Percentiles rank a stretch among this genome's conserved stretches.
phyloP scores from a whole-genome alignment of 2,888 invertebrate species.

The Epinotia nisella region DNA sequence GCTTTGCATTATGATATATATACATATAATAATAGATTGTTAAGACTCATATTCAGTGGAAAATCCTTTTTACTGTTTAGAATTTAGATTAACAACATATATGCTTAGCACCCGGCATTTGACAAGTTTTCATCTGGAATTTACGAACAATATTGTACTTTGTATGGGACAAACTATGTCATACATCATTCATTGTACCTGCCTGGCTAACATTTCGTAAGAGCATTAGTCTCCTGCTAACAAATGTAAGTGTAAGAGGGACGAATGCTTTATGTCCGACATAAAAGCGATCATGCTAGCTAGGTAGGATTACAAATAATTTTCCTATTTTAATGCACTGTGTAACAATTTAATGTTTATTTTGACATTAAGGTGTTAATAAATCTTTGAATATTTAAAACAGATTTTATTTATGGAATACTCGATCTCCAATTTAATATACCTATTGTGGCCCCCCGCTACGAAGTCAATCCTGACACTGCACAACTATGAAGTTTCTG shows the following conservation, averaged over 20 bases:
- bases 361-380: background rate
- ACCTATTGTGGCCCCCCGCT: too few relatives aligned
- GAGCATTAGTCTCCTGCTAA: too few relatives aligned
- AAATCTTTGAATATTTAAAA: background rate
- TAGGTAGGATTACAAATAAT: background rate
- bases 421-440: too few relatives aligned
- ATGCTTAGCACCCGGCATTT: background rate
- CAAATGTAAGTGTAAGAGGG: too few relatives aligned
- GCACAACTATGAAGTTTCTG: too few relatives aligned
- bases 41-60: conserved; percentile 1
- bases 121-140: background rate
- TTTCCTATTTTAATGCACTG: background rate
- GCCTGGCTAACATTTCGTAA: too few relatives aligned
- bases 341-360: background rate
- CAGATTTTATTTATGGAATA: background rate
- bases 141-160: background rate
- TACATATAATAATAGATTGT: background rate
- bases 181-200: too few relatives aligned
- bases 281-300: too few relatives aligned
- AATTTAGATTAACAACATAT: background rate
- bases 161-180: too few relatives aligned
- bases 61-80: background rate
- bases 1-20: background rate
- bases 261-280: too few relatives aligned
- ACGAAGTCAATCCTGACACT: too few relatives aligned